Evolutionary conservation across 2,888 invertebrate species (phyloP).

Genomic region (Cryptophagus acutangulus): DNA sequence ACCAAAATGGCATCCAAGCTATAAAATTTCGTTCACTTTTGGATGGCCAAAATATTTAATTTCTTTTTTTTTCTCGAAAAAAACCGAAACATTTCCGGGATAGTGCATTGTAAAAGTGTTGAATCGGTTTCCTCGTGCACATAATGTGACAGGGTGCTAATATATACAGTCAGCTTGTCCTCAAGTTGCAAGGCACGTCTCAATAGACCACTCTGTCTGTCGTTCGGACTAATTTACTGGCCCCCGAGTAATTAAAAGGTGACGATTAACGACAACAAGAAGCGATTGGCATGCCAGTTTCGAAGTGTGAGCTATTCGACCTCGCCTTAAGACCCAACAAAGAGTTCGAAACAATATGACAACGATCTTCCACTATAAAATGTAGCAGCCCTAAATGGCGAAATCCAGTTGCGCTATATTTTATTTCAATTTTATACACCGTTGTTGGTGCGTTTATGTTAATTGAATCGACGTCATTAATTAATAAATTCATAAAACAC

Average conservation of each 20-base stretch:
- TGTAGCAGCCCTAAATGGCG: background rate
- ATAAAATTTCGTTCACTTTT: background rate
- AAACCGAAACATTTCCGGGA: no score
- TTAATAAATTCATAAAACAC: conserved; percentile 25
- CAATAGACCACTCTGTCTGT: conserved; percentile 29
- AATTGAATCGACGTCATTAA: conserved; percentile 18
- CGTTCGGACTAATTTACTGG: conserved; percentile 38
- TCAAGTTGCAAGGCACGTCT: conserved; percentile 30
- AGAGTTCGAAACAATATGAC: conserved; percentile 15
- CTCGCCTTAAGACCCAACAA: conserved; percentile 24
- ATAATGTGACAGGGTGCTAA: conserved; percentile 7
- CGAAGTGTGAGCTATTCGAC: conserved; percentile 44
- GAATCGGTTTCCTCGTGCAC: background rate
- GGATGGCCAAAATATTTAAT: conserved; percentile 1
- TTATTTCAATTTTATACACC: no score
- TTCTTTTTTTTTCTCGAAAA: background rate
- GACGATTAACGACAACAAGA: conserved; percentile 50
- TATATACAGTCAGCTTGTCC: conserved; percentile 20
- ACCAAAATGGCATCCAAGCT: no score
- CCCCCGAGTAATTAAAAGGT: conserved; percentile 48
- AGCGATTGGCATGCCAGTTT: conserved; percentile 47
- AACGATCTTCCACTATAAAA: background rate
- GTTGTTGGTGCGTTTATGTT: conserved; percentile 7
- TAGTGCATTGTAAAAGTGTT: no score
- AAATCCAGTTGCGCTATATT: no score